phyloP scores from a whole-genome alignment of 92 coral and sea anemone genomes.

The Epizoanthus fatuus region DNA sequence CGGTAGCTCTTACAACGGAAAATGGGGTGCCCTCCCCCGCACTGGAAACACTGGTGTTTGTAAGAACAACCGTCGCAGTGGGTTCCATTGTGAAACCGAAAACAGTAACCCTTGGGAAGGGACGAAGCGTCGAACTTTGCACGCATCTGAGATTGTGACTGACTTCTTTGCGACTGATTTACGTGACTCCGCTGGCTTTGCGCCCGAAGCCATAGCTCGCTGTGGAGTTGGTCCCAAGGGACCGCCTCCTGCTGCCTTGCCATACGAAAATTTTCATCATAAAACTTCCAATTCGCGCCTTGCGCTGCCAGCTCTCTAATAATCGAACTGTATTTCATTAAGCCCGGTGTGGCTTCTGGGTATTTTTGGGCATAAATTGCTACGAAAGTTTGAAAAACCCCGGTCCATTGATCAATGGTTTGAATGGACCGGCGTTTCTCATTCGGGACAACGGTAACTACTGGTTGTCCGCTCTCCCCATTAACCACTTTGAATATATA shows the following conservation, averaged over 20 bases:
- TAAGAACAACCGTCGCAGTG: constrained; percentile 35
- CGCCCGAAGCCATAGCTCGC: no score
- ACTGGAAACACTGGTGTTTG: constrained; percentile 46
- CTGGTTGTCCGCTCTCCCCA: constrained; percentile 24
- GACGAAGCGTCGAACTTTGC: neutral
- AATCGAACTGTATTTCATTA: constrained; percentile 25
- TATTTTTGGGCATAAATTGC: neutral
- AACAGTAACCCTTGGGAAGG: constrained; percentile 34
- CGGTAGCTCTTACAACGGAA: neutral
- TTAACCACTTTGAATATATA: constrained; percentile 4
- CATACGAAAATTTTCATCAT: constrained; percentile 13
- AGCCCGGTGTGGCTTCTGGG: neutral
- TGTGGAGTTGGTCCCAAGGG: constrained; percentile 15
- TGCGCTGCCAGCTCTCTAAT: neutral
- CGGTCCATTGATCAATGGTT: constrained; percentile 15
- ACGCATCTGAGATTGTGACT: no score
- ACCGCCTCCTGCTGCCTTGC: constrained; percentile 2
- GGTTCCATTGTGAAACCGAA: constrained; percentile 47
- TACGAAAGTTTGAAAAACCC: constrained; percentile 17
- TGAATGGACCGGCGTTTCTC: constrained; percentile 6
- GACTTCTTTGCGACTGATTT: no score
- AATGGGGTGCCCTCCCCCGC: neutral
- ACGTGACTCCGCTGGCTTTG: no score
- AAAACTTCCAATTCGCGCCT: constrained; percentile 6
- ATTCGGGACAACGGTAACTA: neutral